Conservation (phyloP, 1,140 invertebrate species). For the Drosophila gunungcola region DNA sequence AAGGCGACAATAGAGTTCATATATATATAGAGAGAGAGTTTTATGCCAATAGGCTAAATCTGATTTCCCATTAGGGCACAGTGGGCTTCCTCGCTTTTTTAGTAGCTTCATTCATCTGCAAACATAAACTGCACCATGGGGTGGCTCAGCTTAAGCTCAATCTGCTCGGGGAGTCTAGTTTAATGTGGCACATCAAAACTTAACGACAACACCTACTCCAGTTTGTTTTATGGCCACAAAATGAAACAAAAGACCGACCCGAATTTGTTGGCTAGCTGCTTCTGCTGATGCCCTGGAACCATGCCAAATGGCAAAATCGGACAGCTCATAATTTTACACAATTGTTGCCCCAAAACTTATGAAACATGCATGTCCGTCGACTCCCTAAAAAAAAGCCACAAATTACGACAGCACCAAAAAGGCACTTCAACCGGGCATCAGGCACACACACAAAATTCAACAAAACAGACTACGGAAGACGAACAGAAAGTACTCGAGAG, state of each 20-base stretch:
- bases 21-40: conserved; percentile 1
- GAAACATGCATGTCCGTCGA: conserved; percentile 59
- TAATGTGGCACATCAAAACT: conserved; percentile 80
- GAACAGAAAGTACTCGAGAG: conserved; percentile 30
- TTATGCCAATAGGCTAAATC: conserved; percentile 43
- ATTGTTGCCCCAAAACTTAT: conserved; percentile 62
- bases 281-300: conserved; percentile 42
- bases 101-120: conserved; percentile 37
- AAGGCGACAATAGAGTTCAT: neutral
- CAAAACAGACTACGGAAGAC: conserved; percentile 5
- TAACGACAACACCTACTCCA: conserved; percentile 80
- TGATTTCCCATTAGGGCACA: conserved; percentile 50
- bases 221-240: conserved; percentile 62
- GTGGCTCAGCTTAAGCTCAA: conserved; percentile 20
- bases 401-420: conserved; percentile 67
- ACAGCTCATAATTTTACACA: conserved; percentile 77
- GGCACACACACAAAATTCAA: conserved; percentile 16
- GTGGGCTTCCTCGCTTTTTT: conserved; percentile 56
- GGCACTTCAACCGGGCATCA: conserved; percentile 24
- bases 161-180: conserved; percentile 47
- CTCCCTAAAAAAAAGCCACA: conserved; percentile 27
- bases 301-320: conserved; percentile 75
- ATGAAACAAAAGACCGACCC: conserved; percentile 45
- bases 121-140: conserved; percentile 71
- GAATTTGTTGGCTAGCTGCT: conserved; percentile 14